Evolutionary conservation across 2,888 invertebrate genomes (phyloP).

Genomic region (Perizoma affinitatum): DNA sequence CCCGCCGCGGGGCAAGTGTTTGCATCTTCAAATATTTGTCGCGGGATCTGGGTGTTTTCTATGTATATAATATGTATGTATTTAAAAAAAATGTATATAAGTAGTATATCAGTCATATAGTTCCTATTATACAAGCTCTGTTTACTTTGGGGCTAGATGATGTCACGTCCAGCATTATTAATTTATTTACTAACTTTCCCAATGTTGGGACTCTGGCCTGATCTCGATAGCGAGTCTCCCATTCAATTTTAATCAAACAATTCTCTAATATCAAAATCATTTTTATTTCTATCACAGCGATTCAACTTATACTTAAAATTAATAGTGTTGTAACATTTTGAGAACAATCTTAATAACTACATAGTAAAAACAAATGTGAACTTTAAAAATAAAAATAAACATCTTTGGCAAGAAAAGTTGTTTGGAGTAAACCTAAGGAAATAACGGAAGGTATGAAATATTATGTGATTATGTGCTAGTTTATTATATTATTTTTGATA

Average conservation of each 20-base stretch:
- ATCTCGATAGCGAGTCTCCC: not conserved
- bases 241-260: constrained; percentile 18
- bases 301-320: constrained; percentile 42
- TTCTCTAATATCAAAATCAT: constrained; percentile 44
- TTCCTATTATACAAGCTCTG: too few relatives aligned
- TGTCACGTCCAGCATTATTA: too few relatives aligned
- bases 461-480: not conserved
- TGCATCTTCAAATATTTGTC: too few relatives aligned
- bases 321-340: constrained; percentile 24
- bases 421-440: constrained; percentile 15
- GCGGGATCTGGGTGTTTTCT: too few relatives aligned
- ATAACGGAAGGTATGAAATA: not conserved
- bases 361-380: constrained; percentile 27
- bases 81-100: too few relatives aligned
- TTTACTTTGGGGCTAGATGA: too few relatives aligned
- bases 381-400: constrained; percentile 31
- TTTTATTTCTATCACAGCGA: constrained; percentile 68
- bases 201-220: not conserved
- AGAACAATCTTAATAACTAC: constrained; percentile 18
- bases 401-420: constrained; percentile 52
- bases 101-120: too few relatives aligned
- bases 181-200: constrained; percentile 16
- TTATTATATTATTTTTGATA: not conserved
- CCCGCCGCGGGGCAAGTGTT: too few relatives aligned
- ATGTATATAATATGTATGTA: too few relatives aligned